Base-by-base conservation (phyloP, 2,113 vertebrate species). In the Atrichornis clamosus region DNA sequence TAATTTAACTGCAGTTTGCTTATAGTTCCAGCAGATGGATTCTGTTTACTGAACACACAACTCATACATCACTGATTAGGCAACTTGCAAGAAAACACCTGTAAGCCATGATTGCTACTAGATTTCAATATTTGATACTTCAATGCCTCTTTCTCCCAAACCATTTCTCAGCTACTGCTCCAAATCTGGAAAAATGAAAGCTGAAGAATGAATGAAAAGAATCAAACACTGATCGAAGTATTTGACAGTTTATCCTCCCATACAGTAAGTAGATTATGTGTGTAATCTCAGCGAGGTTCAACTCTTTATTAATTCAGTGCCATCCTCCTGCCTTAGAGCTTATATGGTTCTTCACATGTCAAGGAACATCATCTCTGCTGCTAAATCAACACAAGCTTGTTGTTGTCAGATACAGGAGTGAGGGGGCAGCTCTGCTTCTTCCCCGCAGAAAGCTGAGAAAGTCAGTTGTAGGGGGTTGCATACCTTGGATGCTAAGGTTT, bases 401-500 rank as follows among this genome's bases (percentile, higher is more conserved):
- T 76, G 5, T 7, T 26, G 3, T 28, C 50, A 78, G 16, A 46
- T 30, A 53, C 4, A n/a, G 50, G 73, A 56, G 18, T 5, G 2
- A 41, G 14, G 5, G 11, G 7, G 24, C 41, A 89, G 50, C 55
- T 58, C 37, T 46, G 8, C 10, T 22, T 73, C 41, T 26, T 56
- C 41, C 10, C n/a, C 26, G 83, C 11, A 62, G 21, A 18, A 83
- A 2, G 4, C 13, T 13, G 6, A 76, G 2, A 9, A 68, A 80
- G 15, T 8, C 35, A 17, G 6, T 5, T 2, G 13, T 7, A 65
- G 4, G 3, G 3, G 4, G n/a, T n/a, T n/a, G n/a, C n/a, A 1
- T 42, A 62, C 5, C n/a, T 21, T 1, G 6, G 44, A 68, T 65
- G 12, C 7, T 32, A 39, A 21, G 18, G 53, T 37, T 28, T 33